Evolutionary conservation across 2,113 vertebrate genomes (phyloP), one percentile per base, ranked within the genome.

Genomic region (Prochilodus magdalenae): DNA sequence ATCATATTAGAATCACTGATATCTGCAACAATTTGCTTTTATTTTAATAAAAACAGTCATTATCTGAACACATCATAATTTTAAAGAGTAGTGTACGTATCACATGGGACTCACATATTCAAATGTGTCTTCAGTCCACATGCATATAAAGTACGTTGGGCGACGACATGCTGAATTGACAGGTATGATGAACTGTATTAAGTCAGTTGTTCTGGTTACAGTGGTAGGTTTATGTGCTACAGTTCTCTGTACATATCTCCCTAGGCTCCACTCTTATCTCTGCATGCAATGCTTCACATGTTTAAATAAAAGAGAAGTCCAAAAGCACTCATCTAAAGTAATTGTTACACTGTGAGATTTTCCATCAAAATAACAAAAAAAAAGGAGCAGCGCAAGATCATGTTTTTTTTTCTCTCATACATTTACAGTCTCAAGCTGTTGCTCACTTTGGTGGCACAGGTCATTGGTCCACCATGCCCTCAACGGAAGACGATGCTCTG

Each of bases 361-460:
- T 69, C 53, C 33, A 24, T 69, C 47, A 7, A 14, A 55, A 1
- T 63, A 16, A 79, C 76, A 80, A 59, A 57, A 66, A 57, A 66
- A 63, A 72, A n/a, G n/a, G 67, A 16, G 74, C 77, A 47, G n/a
- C 22, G 29, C 55, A 77, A 36, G 77, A 53, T 30, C 75, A 53
- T 75, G 24, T 73, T 66, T 81, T 73, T 66, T 81, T 26, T 63
- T 47, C 0, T 1, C 53, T 75, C 27, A n/a, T n/a, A n/a, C 51
- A 5, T 79, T 73, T 62, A 27, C 59, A 75, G 76, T 47, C 55
- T 80, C 78, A 84, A 80, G 83, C 81, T 87, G 84, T 49, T 86
- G 60, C 7, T 66, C 77, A 82, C 83, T 77, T 73, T 40, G 75
- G 18, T 13, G 49, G 62, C 82, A 86, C 80, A 86, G 88, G 87